Evolutionary conservation across 2,888 invertebrate species (phyloP), one percentile per base, ranked within the genome.

Genomic region (Macrophya annulata): DNA sequence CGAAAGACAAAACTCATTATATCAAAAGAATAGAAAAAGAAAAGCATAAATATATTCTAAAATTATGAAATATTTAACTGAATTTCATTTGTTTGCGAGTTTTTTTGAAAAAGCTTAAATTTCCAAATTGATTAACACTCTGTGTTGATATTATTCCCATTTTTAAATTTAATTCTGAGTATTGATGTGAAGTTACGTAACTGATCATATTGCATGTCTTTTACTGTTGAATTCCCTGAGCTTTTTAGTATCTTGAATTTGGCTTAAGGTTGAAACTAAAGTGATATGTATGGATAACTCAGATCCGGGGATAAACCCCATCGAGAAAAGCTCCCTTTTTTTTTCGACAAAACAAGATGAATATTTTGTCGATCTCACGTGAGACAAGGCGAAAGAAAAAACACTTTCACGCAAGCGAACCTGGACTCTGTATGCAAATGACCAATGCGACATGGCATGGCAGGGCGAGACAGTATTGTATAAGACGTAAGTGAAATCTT

Each of bases 401-500:
- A 51, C 51, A 55, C 48, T 51, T 81, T 15, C 12, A 59, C 55
- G 9, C 25, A 9, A 25, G 40, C 37, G n/a, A 62, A 59, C 21
- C 25, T n/a, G n/a, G 21, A 43, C 81, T 62, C 81, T 12, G 12
- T 83, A 83, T 83, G 83, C 68, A 83, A 83, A 83, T 83, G 83
- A 83, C 83, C 83, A 43, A 83, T 83, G 62, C 31, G 83, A 31
- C 48, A 25, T 45, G 83, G 31, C 48, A 25, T 31, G 40, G 48
- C 68, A 45, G n/a, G 48, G 31, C 31, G 68, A 31, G 31, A 83
- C 48, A 8, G 45, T 71, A 48, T 83, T 68, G 83, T 59, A 31
- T 45, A 74, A 83, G 45, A 12, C 48, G 31, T 68, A 83, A 83
- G 83, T 83, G 83, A 83, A 83, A 83, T 68, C 83, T 83, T 83